Base-by-base conservation (phyloP, 1,140 invertebrate species). In the Littorina saxatilis region DNA sequence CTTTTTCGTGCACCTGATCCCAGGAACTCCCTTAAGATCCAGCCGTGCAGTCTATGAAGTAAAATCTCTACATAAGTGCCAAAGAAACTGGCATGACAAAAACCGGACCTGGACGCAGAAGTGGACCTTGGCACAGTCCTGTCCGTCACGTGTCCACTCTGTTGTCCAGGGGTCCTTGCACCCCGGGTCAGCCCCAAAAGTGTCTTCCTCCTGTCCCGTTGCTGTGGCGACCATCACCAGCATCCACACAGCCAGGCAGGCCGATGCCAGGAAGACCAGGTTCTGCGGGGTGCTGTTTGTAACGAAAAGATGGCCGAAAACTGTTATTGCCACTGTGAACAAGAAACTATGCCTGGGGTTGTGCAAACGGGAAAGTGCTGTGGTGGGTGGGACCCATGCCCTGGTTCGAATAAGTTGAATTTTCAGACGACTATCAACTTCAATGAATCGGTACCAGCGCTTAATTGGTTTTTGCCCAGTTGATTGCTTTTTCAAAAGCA, bases 81-180 rank as follows among this genome's bases (percentile, higher is more conserved):
- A n/a, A n/a, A n/a, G n/a, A n/a, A n/a, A n/a, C n/a, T n/a, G n/a
- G n/a, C n/a, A n/a, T n/a, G n/a, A n/a, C n/a, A n/a, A n/a, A n/a
- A n/a, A n/a, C 5, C 70, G 7, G 15, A 78, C 76, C 76, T 78
- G 81, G 37, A 86, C 78, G 61, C 85, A 86, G 55, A 84, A 86
- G 70, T 86, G 83, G 0, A 86, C 85, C 80, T 81, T 75, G 23
- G 81, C 80, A 50, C 86, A 87, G 74, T 87, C 86, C 29, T 77
- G 68, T 1, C 32, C 61, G 52, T 87, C 86, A 32, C 86, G 43
- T 0, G 84, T 87, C 86, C 86, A 87, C 74, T 87, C 86, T 29
- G 86, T 85, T 0, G 86, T 72, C 86, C 86, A 87, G 17, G 86
- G 86, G 66, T 87, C 86, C 39, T 74, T 77, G 55, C 86, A 87